phyloP scores from a whole-genome alignment of 1,140 invertebrate genomes.

The Tachypleus tridentatus region DNA sequence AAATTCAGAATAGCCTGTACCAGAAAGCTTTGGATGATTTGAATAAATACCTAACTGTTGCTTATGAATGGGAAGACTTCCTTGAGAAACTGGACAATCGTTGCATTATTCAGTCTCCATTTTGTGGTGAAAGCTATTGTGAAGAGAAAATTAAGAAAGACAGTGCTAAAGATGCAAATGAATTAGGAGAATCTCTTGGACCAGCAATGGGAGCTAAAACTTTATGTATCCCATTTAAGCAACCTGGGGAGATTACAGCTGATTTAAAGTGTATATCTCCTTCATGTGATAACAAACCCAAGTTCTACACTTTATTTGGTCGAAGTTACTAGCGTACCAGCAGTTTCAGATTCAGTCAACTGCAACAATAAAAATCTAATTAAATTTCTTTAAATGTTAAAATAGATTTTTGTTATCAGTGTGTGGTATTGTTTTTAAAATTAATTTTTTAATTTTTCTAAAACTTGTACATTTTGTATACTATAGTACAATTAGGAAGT shows the following conservation, averaged over 20 bases:
- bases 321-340: constrained; percentile 65
- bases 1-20: constrained; percentile 70
- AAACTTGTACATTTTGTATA: too few relatives aligned
- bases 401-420: too few relatives aligned
- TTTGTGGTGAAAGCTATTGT: constrained; percentile 78
- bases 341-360: too few relatives aligned
- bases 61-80: constrained; percentile 72
- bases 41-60: constrained; percentile 52
- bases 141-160: constrained; percentile 95
- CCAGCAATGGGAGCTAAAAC: constrained; percentile 98
- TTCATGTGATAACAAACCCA: constrained; percentile 61
- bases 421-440: too few relatives aligned
- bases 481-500: too few relatives aligned
- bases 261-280: constrained; percentile 75
- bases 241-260: constrained; percentile 47
- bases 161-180: constrained; percentile 55
- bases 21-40: constrained; percentile 64
- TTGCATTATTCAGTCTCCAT: constrained; percentile 80
- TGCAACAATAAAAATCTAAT: too few relatives aligned
- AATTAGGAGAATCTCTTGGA: constrained; percentile 54
- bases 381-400: too few relatives aligned
- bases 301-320: constrained; percentile 87
- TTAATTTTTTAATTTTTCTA: too few relatives aligned
- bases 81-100: constrained; percentile 65
- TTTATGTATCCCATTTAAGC: constrained; percentile 91